Percentiles rank a stretch among this genome's conserved stretches.
phyloP scores from a whole-genome alignment of 2,888 invertebrate species.

The Acronicta psi region DNA sequence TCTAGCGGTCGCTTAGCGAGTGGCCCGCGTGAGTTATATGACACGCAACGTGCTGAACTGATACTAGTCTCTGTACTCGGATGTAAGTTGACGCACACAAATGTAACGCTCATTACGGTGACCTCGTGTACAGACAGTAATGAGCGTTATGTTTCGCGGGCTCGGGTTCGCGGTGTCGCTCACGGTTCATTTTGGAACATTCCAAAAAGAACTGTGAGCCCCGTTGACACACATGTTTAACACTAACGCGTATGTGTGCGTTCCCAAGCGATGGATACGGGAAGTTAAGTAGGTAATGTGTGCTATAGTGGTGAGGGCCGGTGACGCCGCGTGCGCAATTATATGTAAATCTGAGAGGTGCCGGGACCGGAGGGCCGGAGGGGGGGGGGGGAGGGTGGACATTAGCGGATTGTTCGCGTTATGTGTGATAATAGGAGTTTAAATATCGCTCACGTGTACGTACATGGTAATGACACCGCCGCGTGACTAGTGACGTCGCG shows the following conservation, averaged over 20 bases:
- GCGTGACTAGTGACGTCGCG: too few species aligned
- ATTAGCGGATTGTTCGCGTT: slow-evolving; percentile 62
- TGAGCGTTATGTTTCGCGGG: too few species aligned
- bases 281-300: slow-evolving; percentile 16
- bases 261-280: not conserved
- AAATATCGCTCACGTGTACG: slow-evolving; percentile 59
- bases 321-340: slow-evolving; percentile 53
- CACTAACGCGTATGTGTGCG: slow-evolving; percentile 6
- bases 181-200: too few species aligned
- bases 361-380: slow-evolving; percentile 7
- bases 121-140: not conserved
- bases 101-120: not conserved
- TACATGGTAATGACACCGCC: too few species aligned
- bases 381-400: slow-evolving; percentile 39
- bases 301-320: slow-evolving; percentile 16
- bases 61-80: not conserved
- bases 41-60: not conserved
- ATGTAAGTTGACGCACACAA: slow-evolving; percentile 9
- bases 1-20: slow-evolving; percentile 10
- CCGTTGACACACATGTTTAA: not conserved
- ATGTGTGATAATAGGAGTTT: slow-evolving; percentile 70
- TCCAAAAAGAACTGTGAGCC: not conserved
- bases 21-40: too few species aligned
- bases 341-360: slow-evolving; percentile 56
- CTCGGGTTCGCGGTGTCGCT: too few species aligned